phyloP scores from a whole-genome alignment of 2,113 vertebrate genomes.

The Aptenodytes forsteri region DNA sequence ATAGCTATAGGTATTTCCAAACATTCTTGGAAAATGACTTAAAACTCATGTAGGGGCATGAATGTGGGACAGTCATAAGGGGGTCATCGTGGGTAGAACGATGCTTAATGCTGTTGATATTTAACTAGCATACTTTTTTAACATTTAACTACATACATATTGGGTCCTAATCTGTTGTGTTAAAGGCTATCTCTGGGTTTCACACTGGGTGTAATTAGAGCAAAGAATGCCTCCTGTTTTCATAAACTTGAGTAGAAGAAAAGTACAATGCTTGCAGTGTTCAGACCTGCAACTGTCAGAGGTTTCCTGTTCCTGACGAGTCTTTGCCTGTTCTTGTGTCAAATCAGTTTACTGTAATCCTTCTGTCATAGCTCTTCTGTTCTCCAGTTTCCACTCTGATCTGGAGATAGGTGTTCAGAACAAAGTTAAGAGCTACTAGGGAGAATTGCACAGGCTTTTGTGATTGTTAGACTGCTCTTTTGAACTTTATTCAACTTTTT shows the following conservation, averaged over 20 bases:
- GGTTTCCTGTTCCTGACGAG: conserved; percentile 29
- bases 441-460: background rate
- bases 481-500: background rate
- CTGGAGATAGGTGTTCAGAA: background rate
- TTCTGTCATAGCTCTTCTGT: background rate
- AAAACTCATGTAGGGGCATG: background rate
- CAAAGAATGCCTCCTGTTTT: background rate
- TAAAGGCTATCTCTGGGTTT: background rate
- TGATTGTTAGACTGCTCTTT: background rate
- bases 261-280: conserved; percentile 26
- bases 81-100: background rate
- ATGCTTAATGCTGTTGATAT: background rate
- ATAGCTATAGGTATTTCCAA: background rate
- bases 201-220: background rate
- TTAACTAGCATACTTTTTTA: background rate
- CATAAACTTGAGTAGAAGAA: background rate
- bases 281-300: background rate
- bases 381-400: conserved; percentile 5
- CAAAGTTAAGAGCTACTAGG: background rate
- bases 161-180: background rate
- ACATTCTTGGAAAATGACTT: background rate
- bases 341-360: conserved; percentile 2
- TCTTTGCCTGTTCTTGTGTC: conserved; percentile 9
- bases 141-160: background rate
- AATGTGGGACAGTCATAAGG: background rate